Evolutionary conservation across 2,888 invertebrate genomes (phyloP).

Genomic region (Danaus chrysippus): DNA sequence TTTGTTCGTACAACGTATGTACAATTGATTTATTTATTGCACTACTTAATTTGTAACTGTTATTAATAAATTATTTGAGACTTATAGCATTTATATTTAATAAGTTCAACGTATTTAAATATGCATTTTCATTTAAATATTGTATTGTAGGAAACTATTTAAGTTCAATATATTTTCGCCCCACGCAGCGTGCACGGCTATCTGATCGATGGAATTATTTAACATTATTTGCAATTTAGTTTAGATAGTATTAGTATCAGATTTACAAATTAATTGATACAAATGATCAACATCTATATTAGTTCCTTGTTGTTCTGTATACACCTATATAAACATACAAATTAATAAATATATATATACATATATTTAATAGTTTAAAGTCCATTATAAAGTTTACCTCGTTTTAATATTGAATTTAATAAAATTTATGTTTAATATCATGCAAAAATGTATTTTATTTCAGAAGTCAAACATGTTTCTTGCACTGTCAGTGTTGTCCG

Average conservation of each 20-base stretch:
- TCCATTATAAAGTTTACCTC: too few relatives aligned
- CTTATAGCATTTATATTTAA: too few relatives aligned
- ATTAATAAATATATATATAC: too few relatives aligned
- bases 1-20: too few relatives aligned
- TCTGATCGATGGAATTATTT: slow-evolving; percentile 23
- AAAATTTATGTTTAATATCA: background rate
- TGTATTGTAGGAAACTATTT: slow-evolving; percentile 8
- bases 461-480: slow-evolving; percentile 5
- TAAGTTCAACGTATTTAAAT: too few relatives aligned
- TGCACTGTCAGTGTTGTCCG: slow-evolving; percentile 17
- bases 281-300: slow-evolving; percentile 2
- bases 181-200: slow-evolving; percentile 24
- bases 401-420: too few relatives aligned
- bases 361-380: too few relatives aligned
- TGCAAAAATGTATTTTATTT: background rate
- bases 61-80: too few relatives aligned
- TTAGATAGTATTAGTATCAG: slow-evolving; percentile 12
- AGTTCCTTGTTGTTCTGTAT: background rate
- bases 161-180: slow-evolving; percentile 26
- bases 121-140: too few relatives aligned
- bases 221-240: slow-evolving; percentile 19
- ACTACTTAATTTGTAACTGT: too few relatives aligned
- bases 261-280: slow-evolving; percentile 6
- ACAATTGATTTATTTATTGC: too few relatives aligned
- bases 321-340: too few relatives aligned